These are phyloP conservation scores for Epinotia demarniana DNA, from an alignment of 2,888 invertebrate genomes.

Conservation along the genomic window DNA sequence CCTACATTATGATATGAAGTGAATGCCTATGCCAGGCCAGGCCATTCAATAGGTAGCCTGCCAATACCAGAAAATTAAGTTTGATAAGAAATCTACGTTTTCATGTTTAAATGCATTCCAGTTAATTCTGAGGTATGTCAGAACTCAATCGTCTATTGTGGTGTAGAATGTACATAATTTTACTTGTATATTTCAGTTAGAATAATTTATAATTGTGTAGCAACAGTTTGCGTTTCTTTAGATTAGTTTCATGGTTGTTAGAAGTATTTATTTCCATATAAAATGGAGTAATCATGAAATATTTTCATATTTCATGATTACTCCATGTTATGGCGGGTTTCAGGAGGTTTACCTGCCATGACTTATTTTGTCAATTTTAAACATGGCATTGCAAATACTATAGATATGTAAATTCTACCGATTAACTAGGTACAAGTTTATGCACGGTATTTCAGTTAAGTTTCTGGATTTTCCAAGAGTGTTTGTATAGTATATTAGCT, in stretches of 20 bases:
- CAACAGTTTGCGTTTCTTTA: too few relatives aligned
- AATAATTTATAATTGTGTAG: too few relatives aligned
- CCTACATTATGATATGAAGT: not conserved
- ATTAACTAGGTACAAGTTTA: constrained; percentile 4
- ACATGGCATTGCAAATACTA: not conserved
- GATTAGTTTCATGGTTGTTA: too few relatives aligned
- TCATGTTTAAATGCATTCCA: not conserved
- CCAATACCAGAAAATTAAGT: constrained; percentile 15
- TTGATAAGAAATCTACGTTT: constrained; percentile 23
- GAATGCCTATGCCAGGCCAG: too few relatives aligned
- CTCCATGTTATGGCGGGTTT: too few relatives aligned
- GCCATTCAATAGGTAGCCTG: not conserved
- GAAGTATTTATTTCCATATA: too few relatives aligned
- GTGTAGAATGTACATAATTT: not conserved
- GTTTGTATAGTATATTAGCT: not conserved
- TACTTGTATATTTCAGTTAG: not conserved
- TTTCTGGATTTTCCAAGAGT: constrained; percentile 9
- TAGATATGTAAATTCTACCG: not conserved
- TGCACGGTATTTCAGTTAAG: not conserved
- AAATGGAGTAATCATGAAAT: too few relatives aligned
- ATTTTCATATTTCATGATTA: too few relatives aligned
- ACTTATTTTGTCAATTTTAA: not conserved
- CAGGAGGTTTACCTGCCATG: not conserved
- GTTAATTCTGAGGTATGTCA: not conserved
- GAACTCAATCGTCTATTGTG: not conserved